Conservation (phyloP, 1,140 invertebrate species). For the Diabrotica undecimpunctata region DNA sequence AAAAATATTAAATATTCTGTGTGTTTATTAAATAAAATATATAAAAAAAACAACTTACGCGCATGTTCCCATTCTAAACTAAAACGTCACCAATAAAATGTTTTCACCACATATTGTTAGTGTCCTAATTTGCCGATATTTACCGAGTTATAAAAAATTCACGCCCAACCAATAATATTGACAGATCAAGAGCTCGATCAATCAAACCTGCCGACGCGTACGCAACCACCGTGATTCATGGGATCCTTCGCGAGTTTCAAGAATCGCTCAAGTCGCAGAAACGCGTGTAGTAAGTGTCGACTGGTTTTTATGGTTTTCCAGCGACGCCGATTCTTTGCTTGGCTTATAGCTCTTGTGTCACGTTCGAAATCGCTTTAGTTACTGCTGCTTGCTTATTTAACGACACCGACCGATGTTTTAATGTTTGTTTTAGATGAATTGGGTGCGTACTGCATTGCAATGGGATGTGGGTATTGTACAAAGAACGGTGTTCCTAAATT, state of each 20-base stretch:
- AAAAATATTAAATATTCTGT: no score
- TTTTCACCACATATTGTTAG: no score
- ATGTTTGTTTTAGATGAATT: slow-evolving; percentile 1
- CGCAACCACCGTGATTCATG: not conserved
- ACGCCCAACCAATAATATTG: not conserved
- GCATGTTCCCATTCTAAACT: not conserved
- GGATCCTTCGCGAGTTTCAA: not conserved
- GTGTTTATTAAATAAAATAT: no score
- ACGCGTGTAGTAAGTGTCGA: not conserved
- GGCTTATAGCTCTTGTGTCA: not conserved
- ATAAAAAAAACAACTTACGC: not conserved
- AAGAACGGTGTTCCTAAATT: not conserved
- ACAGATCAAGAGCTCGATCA: no score
- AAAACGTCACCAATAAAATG: not conserved
- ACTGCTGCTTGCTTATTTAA: not conserved
- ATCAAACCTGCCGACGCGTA: not conserved
- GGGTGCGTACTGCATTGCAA: not conserved
- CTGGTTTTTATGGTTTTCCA: no score
- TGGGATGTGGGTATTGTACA: not conserved
- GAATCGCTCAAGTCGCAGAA: not conserved
- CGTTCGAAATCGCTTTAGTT: not conserved
- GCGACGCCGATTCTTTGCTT: not conserved
- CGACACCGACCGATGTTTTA: not conserved
- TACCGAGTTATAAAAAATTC: not conserved
- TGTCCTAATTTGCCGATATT: no score